Evolutionary conservation across 2,797 vertebrate genomes (phyloP), one percentile per base, ranked within the genome.

Genomic region (Benthosema pterotum): DNA sequence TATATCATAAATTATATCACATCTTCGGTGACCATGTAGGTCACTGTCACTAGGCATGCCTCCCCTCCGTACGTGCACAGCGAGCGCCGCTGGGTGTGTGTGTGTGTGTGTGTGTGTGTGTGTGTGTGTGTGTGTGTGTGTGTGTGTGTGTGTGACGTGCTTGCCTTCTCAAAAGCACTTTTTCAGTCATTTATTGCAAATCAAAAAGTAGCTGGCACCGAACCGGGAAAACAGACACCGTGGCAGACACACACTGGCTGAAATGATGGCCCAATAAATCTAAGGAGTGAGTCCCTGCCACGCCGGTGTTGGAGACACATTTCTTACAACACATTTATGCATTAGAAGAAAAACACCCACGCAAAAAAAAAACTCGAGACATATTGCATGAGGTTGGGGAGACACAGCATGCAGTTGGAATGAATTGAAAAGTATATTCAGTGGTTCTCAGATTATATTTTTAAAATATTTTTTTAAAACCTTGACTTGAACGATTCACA

Each of bases 1-100:
- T 98, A 98, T 98, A 99, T 99, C 97, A 98, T 98, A 98, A 99
- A 99, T 99, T 98, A 98, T 97, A 99, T 98, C 97, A 95, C 97
- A 98, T 97, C 96, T 96, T 94, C 93, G 92, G 94, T 99, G 97
- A 98, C 97, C 97, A 98, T 97, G 96, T 98, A 98, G 97, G 97
- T 99, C 97, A 98, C 95, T 97, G 96, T 98, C 96, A 95, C 94
- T 92, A 94, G 91, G 94, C 94, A 90, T 91, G 94, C 22, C 22
- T 25, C 22, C 93, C 93, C 92, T 95, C 91, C 87, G 85, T 91
- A 93, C 90, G 91, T 90, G 69, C 71, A 65, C 56, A 15, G 77
- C 68, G 74, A 15, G 77, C 68, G 74, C 77, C 66, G 71, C 73
- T 67, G 56, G 67, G 47, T 38, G 32, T 67, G 91, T 85, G 89